phyloP scores from a whole-genome alignment of 2,888 invertebrate genomes.

The Troides helena region DNA sequence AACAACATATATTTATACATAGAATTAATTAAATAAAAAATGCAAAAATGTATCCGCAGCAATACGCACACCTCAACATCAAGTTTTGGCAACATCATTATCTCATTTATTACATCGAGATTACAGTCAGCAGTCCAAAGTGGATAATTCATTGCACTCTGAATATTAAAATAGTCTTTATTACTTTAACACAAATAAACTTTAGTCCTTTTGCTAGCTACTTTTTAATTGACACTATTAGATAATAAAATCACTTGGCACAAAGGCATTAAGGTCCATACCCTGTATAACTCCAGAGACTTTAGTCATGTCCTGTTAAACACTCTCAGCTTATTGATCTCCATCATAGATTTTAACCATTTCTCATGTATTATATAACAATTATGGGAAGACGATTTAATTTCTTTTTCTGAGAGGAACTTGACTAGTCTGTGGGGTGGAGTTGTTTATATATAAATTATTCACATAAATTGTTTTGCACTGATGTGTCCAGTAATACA shows the following conservation, averaged over 20 bases:
- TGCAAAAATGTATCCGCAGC: constrained; percentile 66
- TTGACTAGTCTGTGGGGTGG: constrained; percentile 72
- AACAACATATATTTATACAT: constrained; percentile 57
- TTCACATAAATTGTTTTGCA: constrained; percentile 33
- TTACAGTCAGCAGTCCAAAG: constrained; percentile 49
- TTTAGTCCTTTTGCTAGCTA: constrained; percentile 69
- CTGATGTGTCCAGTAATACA: constrained; percentile 46
- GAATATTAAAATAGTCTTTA: constrained; percentile 67
- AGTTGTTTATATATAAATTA: constrained; percentile 49
- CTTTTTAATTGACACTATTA: constrained; percentile 76
- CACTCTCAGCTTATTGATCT: constrained; percentile 62
- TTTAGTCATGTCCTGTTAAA: constrained; percentile 62
- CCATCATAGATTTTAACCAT: constrained; percentile 36
- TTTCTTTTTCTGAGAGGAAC: constrained; percentile 67
- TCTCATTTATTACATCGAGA: constrained; percentile 48
- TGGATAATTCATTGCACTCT: constrained; percentile 67
- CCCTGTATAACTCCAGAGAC: constrained; percentile 73
- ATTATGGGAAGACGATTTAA: constrained; percentile 63
- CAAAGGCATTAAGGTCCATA: constrained; percentile 79
- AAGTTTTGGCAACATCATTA: constrained; percentile 58
- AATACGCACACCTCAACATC: constrained; percentile 48
- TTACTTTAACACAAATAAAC: constrained; percentile 68
- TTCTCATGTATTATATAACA: constrained; percentile 42
- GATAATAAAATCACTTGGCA: constrained; percentile 76
- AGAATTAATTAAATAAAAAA: constrained; percentile 74